Percentiles rank a stretch among this genome's conserved stretches.
Evolutionary conservation across 1,140 invertebrate species (phyloP).

Genomic region (Eubasilissa regina): DNA sequence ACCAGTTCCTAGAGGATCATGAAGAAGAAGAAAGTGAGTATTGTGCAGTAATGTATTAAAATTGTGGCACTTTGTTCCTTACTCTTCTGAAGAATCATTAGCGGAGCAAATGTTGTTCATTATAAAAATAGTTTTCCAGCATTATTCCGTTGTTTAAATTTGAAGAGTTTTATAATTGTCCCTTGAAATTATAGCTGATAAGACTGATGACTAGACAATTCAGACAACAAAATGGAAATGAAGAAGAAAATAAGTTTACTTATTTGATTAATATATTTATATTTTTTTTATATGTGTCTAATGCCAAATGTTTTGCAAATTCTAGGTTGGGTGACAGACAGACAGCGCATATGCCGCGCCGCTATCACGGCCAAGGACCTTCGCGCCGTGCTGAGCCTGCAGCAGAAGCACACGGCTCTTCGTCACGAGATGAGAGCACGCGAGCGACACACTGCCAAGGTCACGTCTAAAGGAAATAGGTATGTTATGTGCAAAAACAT

Average conservation of each 20-base stretch:
- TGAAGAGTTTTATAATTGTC: too few relatives aligned
- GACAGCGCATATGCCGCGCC: conserved; percentile 91
- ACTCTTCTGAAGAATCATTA: too few relatives aligned
- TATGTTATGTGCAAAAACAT: conserved; percentile 51
- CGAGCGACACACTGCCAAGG: conserved; percentile 66
- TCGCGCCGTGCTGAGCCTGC: conserved; percentile 88
- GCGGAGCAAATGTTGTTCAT: too few relatives aligned
- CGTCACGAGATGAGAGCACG: conserved; percentile 94
- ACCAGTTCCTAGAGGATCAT: conserved; percentile 95
- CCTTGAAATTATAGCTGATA: too few relatives aligned
- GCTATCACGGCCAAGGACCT: conserved; percentile 95
- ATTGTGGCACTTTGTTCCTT: not conserved
- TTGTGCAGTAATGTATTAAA: not conserved
- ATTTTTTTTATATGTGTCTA: too few relatives aligned
- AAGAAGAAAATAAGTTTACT: too few relatives aligned
- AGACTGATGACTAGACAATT: too few relatives aligned
- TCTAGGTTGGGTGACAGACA: conserved; percentile 91
- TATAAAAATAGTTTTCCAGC: too few relatives aligned
- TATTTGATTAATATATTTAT: too few relatives aligned
- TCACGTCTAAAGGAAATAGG: conserved; percentile 68
- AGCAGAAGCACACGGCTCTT: conserved; percentile 95
- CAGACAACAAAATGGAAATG: too few relatives aligned
- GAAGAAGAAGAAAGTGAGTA: conserved; percentile 88
- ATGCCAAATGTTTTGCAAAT: not conserved
- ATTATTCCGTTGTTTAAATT: too few relatives aligned